These are phyloP conservation scores for Poecile atricapillus DNA, from an alignment of 2,113 vertebrate genomes.

Conservation along the genomic window DNA sequence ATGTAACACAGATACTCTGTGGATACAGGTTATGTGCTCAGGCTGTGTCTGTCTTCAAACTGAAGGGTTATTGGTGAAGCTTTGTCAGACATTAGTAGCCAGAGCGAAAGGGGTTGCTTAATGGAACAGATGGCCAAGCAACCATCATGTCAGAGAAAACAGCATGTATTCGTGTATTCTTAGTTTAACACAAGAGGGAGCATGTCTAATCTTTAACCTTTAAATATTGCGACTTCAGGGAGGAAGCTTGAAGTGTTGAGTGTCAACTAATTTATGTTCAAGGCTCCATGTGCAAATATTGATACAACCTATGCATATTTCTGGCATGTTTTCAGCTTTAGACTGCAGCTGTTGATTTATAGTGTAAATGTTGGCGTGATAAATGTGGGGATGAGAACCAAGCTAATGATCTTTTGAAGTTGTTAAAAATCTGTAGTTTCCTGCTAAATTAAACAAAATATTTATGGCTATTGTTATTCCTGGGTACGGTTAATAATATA, in stretches of 20 bases:
- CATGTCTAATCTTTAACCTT: slow-evolving; percentile 75
- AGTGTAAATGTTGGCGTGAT: neutral
- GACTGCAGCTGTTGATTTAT: slow-evolving; percentile 33
- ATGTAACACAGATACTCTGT: neutral
- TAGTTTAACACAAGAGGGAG: slow-evolving; percentile 75
- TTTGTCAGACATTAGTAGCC: slow-evolving; percentile 39
- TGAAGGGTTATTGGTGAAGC: neutral
- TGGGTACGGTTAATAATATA: neutral
- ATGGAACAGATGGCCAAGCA: slow-evolving; percentile 68
- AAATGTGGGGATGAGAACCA: neutral
- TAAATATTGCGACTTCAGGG: slow-evolving; percentile 65
- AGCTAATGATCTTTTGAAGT: neutral
- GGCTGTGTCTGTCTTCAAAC: neutral
- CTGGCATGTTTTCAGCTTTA: slow-evolving; percentile 28
- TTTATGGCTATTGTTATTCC: neutral
- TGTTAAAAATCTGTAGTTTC: neutral
- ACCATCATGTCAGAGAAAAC: slow-evolving; percentile 69
- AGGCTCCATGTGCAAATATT: slow-evolving; percentile 57
- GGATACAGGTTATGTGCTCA: neutral
- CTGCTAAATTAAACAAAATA: neutral
- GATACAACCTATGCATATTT: slow-evolving; percentile 52
- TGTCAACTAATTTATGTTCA: slow-evolving; percentile 51
- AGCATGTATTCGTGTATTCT: slow-evolving; percentile 64
- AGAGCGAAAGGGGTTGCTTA: slow-evolving; percentile 49
- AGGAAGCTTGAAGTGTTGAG: slow-evolving; percentile 59